Conservation (phyloP, 2,797 vertebrate genomes). For the Oreochromis grahami region DNA sequence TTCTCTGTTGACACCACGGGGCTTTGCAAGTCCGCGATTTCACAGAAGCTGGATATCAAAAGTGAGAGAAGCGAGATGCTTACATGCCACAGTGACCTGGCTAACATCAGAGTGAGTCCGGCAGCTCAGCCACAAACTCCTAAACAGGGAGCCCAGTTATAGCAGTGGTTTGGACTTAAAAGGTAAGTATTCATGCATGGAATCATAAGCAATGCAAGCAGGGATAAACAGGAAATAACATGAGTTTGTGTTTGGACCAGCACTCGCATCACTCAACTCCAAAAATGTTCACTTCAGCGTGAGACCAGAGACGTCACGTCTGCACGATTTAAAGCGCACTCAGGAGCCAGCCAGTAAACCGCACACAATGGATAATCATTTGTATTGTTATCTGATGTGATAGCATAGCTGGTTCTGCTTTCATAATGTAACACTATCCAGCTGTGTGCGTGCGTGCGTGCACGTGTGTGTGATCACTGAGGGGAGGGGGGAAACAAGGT, state of each 20-base stretch:
- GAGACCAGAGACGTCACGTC: neutral
- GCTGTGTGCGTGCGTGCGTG: rapidly evolving
- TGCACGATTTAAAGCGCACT: neutral
- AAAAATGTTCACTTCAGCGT: neutral
- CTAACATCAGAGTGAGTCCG: neutral
- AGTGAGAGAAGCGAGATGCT: neutral
- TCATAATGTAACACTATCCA: neutral
- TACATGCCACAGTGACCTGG: neutral
- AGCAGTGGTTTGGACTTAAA: neutral
- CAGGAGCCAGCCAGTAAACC: neutral
- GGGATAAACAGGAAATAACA: neutral
- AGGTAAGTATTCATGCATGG: neutral
- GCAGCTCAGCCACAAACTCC: neutral
- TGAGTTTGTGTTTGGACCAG: neutral
- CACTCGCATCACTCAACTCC: neutral
- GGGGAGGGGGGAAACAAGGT: rapidly evolving
- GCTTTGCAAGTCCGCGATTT: neutral
- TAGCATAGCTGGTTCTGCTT: neutral
- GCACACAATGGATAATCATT: neutral
- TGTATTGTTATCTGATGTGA: neutral
- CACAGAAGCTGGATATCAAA: neutral
- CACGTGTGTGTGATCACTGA: neutral
- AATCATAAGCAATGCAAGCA: neutral
- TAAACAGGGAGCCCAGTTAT: neutral
- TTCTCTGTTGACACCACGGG: neutral